Base-by-base conservation (phyloP, 2,888 invertebrate genomes). In the Alcis repandata region DNA sequence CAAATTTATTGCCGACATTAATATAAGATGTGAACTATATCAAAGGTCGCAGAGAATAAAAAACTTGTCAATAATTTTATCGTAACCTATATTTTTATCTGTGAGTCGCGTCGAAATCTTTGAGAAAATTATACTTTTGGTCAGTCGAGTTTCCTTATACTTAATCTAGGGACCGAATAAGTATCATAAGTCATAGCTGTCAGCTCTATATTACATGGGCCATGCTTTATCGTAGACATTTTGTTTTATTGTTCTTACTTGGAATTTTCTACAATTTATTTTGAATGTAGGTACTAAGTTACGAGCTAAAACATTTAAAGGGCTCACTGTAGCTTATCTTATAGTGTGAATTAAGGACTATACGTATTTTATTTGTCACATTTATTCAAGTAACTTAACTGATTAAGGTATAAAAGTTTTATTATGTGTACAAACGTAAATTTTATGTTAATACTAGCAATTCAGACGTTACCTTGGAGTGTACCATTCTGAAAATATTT, bases 361-460 rank as follows among this genome's bases (percentile, higher is more conserved):
- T 32, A 11, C 13, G 6, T 48, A 9, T 27, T 45, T 45, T 20
- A 51, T 51, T 51, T 33, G 11, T 51, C 33, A 3, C 3, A 52
- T 2, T 2, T 38, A 17, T 52, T 20, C 20, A 2, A 36, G 52
- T 49, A 53, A 59, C 61, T 65, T 45, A 40, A 40, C 63, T 51
- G 59, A 68, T 68, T 58, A 17, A 17, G 27, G 40, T 15, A 59
- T 59, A 27, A 65, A 45, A 60, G 41, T 19, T 41, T 38, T 22
- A 56, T 8, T 40, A 20, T 38, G 19, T 45, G 43, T 22, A 59
- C 10, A 57, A 66, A 61, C 38, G 46, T 64, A 67, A 58, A 63
- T 68, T 59, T 62, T 60, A 66, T 70, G 69, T 48, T 51, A 67
- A 71, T 69, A 63, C 19, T n/a, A 43, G 51, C 67, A 36, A 68